These are phyloP conservation scores for Microcebus murinus DNA, from an alignment of 2,113 vertebrate species.

Conservation along the genomic window DNA sequence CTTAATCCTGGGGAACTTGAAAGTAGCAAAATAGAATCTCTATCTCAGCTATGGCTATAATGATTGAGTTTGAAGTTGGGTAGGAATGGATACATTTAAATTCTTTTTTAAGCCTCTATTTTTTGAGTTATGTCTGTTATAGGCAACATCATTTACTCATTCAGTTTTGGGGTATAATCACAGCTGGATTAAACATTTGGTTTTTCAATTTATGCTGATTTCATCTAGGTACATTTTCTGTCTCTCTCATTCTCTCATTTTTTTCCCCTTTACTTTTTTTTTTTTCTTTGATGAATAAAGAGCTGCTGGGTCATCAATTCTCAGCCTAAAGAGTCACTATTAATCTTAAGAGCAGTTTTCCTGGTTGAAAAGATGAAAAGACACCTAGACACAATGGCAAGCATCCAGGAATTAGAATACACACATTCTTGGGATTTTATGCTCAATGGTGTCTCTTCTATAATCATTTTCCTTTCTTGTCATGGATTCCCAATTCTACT, in stretches of 20 bases:
- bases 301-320: slow-evolving; percentile 8
- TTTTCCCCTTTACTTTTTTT: neutral
- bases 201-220: neutral
- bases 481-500: neutral
- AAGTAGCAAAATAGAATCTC: neutral
- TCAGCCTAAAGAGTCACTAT: slow-evolving; percentile 70
- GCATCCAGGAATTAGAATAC: slow-evolving; percentile 50
- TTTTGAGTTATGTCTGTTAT: neutral
- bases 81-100: neutral
- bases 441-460: neutral
- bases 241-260: neutral
- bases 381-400: slow-evolving; percentile 49
- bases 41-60: neutral
- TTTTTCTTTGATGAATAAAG: slow-evolving; percentile 1
- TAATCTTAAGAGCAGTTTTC: slow-evolving; percentile 65
- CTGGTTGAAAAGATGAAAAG: slow-evolving; percentile 71
- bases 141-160: neutral
- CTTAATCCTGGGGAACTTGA: neutral
- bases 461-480: slow-evolving; percentile 14
- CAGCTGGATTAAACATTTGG: neutral
- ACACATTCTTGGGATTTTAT: slow-evolving; percentile 24
- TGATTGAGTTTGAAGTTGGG: neutral
- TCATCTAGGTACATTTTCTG: neutral
- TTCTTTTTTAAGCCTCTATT: slow-evolving; percentile 13
- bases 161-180: neutral